Evolutionary conservation across 2,797 vertebrate genomes (phyloP).

Genomic region (Pseudopleuronectes americanus): DNA sequence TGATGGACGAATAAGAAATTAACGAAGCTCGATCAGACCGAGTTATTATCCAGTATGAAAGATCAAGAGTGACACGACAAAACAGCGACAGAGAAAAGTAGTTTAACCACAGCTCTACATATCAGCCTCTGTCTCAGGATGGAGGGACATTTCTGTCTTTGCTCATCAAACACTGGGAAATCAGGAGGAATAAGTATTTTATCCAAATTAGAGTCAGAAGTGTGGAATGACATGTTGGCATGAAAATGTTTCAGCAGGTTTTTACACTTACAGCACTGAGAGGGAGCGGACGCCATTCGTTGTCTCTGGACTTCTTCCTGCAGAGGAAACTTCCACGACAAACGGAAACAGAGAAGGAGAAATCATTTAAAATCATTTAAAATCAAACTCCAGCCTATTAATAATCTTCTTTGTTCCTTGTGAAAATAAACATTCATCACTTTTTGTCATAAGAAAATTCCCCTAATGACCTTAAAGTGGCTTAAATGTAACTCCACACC

Average conservation of each 20-base stretch:
- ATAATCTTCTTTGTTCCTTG: no score
- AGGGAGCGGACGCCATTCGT: constrained; percentile 84
- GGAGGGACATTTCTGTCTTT: no score
- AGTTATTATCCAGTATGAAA: not conserved
- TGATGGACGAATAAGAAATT: not conserved
- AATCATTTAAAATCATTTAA: no score
- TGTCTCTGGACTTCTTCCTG: constrained; percentile 86
- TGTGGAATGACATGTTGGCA: not conserved
- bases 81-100: not conserved
- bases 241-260: not conserved
- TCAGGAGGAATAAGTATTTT: no score
- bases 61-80: not conserved
- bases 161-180: no score
- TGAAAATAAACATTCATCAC: no score
- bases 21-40: not conserved
- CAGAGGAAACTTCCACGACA: constrained; percentile 80
- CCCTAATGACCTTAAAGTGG: no score
- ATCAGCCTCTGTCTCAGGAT: no score
- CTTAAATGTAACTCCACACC: no score
- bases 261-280: constrained; percentile 95
- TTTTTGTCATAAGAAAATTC: no score
- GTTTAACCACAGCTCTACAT: not conserved
- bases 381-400: no score
- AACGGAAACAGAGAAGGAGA: not conserved
- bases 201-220: not conserved